phyloP scores from a whole-genome alignment of 1,140 invertebrate genomes.

The Trachymyrmex cornetzi region DNA sequence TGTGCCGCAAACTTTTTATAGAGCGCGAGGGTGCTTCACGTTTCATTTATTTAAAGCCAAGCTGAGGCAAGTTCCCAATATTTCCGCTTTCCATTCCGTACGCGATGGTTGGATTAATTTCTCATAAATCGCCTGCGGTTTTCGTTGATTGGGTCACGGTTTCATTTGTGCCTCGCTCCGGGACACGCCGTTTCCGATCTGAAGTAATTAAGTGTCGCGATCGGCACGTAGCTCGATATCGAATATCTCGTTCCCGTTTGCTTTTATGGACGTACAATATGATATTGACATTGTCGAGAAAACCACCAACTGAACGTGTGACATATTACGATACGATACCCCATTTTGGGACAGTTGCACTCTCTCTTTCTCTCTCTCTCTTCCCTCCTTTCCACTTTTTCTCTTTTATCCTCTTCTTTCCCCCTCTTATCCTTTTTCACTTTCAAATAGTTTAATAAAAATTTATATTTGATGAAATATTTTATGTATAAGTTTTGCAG shows the following conservation, averaged over 20 bases:
- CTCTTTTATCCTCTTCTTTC: neutral
- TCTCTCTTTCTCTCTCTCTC: slow-evolving; percentile 16
- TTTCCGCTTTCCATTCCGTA: slow-evolving; percentile 41
- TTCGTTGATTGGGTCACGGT: slow-evolving; percentile 75
- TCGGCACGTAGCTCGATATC: slow-evolving; percentile 58
- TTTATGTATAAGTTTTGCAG: neutral
- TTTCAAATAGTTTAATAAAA: neutral
- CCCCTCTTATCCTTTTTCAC: too few species aligned
- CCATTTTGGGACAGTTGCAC: slow-evolving; percentile 20
- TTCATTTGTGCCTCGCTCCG: slow-evolving; percentile 64
- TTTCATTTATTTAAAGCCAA: slow-evolving; percentile 66
- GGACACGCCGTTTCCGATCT: slow-evolving; percentile 33
- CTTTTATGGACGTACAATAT: slow-evolving; percentile 46
- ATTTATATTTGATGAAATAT: slow-evolving; percentile 11
- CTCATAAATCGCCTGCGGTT: slow-evolving; percentile 75
- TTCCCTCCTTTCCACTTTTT: neutral
- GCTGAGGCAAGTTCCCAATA: slow-evolving; percentile 18
- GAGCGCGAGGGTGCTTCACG: slow-evolving; percentile 9
- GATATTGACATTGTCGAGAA: slow-evolving; percentile 54
- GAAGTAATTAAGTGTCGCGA: slow-evolving; percentile 41
- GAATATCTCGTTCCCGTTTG: slow-evolving; percentile 37
- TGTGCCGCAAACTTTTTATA: slow-evolving; percentile 41
- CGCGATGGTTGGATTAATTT: slow-evolving; percentile 74
- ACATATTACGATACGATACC: slow-evolving; percentile 16
- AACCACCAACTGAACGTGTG: slow-evolving; percentile 43